These are phyloP conservation scores for Phalanger gymnotis DNA, from an alignment of 2,797 vertebrate species.

Conservation along the genomic window DNA sequence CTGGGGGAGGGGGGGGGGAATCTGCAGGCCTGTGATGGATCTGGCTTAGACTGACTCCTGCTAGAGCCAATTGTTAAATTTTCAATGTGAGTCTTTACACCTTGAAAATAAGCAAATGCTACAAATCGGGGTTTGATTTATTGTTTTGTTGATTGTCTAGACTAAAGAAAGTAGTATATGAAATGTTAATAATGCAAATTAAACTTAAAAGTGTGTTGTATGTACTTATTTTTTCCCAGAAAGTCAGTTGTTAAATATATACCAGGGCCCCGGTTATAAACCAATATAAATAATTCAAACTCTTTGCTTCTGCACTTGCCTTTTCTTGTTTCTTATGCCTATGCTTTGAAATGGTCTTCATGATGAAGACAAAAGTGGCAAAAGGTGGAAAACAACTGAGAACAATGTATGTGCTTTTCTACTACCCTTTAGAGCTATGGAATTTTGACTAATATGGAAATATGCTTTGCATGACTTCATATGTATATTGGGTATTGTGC, in stretches of 20 bases:
- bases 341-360: not conserved
- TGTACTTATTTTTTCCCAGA: not conserved
- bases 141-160: not conserved
- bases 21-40: not conserved
- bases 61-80: not conserved
- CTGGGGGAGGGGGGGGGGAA: not conserved
- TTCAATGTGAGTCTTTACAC: not conserved
- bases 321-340: not conserved
- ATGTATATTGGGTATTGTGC: not conserved
- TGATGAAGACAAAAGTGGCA: not conserved
- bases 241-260: not conserved
- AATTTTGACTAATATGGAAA: not conserved
- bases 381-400: not conserved
- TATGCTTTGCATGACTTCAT: not conserved
- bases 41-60: not conserved
- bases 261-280: not conserved
- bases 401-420: not conserved
- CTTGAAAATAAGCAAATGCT: not conserved
- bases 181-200: not conserved
- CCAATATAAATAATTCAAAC: slow-evolving; percentile 4
- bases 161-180: not conserved
- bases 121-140: not conserved
- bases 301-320: not conserved
- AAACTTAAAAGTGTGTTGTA: not conserved
- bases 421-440: slow-evolving; percentile 25